Evolutionary conservation across 2,113 vertebrate species (phyloP), one percentile per base, ranked within the genome.

Genomic region (Brachypodius melanocephalos): DNA sequence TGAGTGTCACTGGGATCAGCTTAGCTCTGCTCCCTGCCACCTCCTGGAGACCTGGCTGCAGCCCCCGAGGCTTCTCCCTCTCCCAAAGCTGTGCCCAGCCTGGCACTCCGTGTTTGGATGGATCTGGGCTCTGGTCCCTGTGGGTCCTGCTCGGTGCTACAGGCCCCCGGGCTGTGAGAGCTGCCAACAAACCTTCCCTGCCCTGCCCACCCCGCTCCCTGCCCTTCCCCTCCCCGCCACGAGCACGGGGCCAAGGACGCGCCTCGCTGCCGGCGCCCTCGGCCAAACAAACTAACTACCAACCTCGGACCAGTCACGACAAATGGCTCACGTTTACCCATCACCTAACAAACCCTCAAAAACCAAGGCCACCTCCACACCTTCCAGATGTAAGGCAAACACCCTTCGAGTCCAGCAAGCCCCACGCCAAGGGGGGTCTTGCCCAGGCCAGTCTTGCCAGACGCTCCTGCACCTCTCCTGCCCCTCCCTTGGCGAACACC

Each of bases 401-500:
- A 59, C 88, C 96, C 86, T 85, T 32, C 55, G 12, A 66, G 76
- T 90, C 94, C 52, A 72, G 83, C 90, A 81, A 93, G 93, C 96
- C 83, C 93, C 94, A 49, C 17, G 17, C 82, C 68, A 34, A 83
- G 38, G 49, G 38, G 49, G 18, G n/a, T 84, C 91, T 81, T 20
- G 57, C 83, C 69, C 51, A 11, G 96, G 92, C 92, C 82, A 85
- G 90, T 71, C 89, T 51, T 18, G 76, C 63, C 93, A 90, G 88
- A 89, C 88, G 91, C 94, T 93, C 62, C 84, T 2, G 93, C 92
- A 85, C 68, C 96, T 94, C 94, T 93, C 92, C 96, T 97, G 93
- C 93, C 85, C 93, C 92, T 96, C 79, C 97, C 97, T 97, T 97
- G 97, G 96, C 78, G 96, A 98, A 98, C 98, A 97, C 97, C 92